Base-by-base conservation (phyloP, 2,113 vertebrate species). In the Chloebia gouldiae region DNA sequence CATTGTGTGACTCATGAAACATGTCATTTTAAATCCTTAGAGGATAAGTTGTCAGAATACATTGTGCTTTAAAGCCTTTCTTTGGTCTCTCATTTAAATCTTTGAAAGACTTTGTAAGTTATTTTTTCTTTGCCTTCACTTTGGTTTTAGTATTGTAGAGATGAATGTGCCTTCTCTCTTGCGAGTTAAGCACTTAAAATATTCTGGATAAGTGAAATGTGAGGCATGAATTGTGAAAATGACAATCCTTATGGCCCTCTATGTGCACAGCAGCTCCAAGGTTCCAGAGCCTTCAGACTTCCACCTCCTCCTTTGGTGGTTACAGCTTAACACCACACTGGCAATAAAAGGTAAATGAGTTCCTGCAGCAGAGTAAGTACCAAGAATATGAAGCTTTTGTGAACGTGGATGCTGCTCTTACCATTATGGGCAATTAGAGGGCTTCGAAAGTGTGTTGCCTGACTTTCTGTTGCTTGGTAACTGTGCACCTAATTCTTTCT, bases 401-500 rank as follows among this genome's bases (percentile, higher is more conserved):
- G 42, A 97, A 90, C 10, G 5, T 88, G n/a, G 83, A 78, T 89
- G 86, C 75, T 90, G 64, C 79, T 92, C 64, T 89, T 70, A 70
- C 91, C 77, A 79, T 95, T n/a, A 87, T 65, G 82, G 84, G 83
- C 83, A 91, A 97, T 96, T 95, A 89, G 95, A 95, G 92, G 93
- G 93, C 94, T 93, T 88, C 53, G 81, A 96, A 96, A 96, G 78
- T 68, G 95, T 88, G 94, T 92, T 97, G 69, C 79, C 90, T 59
- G 91, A 94, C 95, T 98, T 93, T 93, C 97, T 92, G 97, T 98
- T 98, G 97, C 98, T 95, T 98, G 92, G 98, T 97, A 97, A 98
- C 98, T 86, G 81, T 96, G 97, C 95, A 96, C 97, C 97, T 96
- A 98, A 97, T 98, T 98, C 98, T 97, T 97, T 93, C 95, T 95